Percentiles rank a stretch among this genome's conserved stretches.
These are phyloP conservation scores for Cryptops parisi DNA, from an alignment of 2,888 invertebrate species.

Conservation along the genomic window DNA sequence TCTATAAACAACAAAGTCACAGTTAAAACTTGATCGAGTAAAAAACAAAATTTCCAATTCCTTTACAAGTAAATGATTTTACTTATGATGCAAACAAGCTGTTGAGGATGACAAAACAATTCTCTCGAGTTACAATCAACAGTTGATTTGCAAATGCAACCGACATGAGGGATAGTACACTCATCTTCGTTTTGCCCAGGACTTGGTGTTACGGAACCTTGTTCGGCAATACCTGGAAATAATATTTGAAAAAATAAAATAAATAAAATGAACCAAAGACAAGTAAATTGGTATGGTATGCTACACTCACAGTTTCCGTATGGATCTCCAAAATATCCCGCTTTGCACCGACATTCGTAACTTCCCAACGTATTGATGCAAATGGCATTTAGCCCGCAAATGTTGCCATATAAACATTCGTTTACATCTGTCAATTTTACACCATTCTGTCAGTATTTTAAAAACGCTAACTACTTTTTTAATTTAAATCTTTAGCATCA, in stretches of 20 bases:
- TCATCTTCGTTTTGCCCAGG: neutral
- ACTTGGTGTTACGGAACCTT: neutral
- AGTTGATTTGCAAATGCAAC: constrained; percentile 3
- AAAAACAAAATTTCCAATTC: neutral
- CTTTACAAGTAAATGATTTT: neutral
- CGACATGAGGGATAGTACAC: constrained; percentile 2
- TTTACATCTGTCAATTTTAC: constrained; percentile 28
- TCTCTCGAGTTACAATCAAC: constrained; percentile 5
- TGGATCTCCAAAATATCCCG: constrained; percentile 71
- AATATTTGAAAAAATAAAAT: neutral
- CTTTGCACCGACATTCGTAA: constrained; percentile 77
- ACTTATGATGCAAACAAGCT: constrained; percentile 3
- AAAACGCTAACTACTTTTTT: neutral
- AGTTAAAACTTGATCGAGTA: neutral
- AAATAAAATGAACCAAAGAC: neutral
- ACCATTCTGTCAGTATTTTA: neutral
- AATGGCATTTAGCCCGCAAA: constrained; percentile 49
- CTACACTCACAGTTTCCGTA: constrained; percentile 39
- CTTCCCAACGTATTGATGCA: constrained; percentile 81
- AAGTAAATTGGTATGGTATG: neutral
- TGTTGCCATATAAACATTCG: constrained; percentile 31
- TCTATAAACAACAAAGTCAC: constrained; percentile 37
- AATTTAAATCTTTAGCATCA: neutral
- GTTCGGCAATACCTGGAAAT: constrained; percentile 3
- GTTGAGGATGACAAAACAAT: constrained; percentile 1